phyloP scores from a whole-genome alignment of 2,888 invertebrate genomes.

The Brassicogethes aeneus region DNA sequence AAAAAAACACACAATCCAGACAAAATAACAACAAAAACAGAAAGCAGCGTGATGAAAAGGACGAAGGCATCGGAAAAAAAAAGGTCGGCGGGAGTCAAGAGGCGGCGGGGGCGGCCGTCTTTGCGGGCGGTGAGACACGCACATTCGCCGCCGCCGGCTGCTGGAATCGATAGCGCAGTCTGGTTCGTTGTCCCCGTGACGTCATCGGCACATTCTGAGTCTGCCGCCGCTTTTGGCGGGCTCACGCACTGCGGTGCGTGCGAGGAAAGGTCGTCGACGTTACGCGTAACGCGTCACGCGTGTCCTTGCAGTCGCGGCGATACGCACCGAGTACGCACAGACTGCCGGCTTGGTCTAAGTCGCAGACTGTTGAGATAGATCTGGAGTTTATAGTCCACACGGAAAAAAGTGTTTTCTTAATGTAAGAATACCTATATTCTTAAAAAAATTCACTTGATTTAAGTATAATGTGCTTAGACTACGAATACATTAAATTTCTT shows the following conservation, averaged over 20 bases:
- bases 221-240: background rate
- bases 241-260: background rate
- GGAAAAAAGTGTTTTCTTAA: too few relatives aligned
- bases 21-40: background rate
- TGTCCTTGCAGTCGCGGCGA: background rate
- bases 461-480: too few relatives aligned
- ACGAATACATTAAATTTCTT: too few relatives aligned
- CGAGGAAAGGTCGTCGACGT: background rate
- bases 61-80: background rate
- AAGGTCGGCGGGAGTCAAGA: background rate
- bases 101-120: too few relatives aligned
- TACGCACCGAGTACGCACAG: background rate
- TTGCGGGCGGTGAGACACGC: background rate
- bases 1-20: background rate
- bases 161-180: conserved; percentile 1
- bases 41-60: background rate
- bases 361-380: too few relatives aligned
- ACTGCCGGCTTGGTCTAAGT: background rate
- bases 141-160: background rate
- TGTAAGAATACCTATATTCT: too few relatives aligned
- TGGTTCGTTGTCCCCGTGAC: conserved; percentile 1
- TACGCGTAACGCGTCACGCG: background rate
- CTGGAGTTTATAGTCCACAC: too few relatives aligned
- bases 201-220: background rate
- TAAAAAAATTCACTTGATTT: too few relatives aligned